These are phyloP conservation scores for Elmis aenea DNA, from an alignment of 2,888 invertebrate genomes.

Conservation along the genomic window DNA sequence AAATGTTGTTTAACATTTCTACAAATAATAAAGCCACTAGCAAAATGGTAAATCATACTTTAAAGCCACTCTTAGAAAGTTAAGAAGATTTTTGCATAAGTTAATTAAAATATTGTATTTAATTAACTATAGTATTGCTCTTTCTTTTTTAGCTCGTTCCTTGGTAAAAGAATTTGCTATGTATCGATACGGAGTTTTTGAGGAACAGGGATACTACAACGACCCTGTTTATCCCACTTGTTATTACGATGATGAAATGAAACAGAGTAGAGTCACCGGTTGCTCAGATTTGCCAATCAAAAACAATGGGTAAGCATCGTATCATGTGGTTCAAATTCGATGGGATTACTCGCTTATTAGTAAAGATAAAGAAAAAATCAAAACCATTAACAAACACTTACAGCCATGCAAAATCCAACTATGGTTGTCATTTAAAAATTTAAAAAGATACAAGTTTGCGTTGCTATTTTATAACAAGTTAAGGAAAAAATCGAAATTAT, in stretches of 20 bases:
- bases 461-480: no score
- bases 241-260: slow-evolving; percentile 46
- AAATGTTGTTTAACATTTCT: no score
- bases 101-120: not conserved
- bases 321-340: no score
- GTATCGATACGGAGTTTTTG: slow-evolving; percentile 64
- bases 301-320: slow-evolving; percentile 48
- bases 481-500: no score
- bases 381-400: no score
- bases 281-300: slow-evolving; percentile 51
- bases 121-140: slow-evolving; percentile 2
- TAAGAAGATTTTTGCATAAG: not conserved
- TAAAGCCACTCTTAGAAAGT: not conserved
- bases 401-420: no score
- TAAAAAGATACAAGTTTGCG: no score
- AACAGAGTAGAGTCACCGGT: slow-evolving; percentile 46
- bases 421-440: no score
- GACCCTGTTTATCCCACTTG: slow-evolving; percentile 57
- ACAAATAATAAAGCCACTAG: no score
- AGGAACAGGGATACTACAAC: slow-evolving; percentile 56
- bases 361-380: no score
- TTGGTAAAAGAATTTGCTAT: slow-evolving; percentile 61
- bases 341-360: no score
- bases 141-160: slow-evolving; percentile 37
- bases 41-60: no score